Evolutionary conservation across 2,888 invertebrate species (phyloP).

Genomic region (Desoria tigrina): DNA sequence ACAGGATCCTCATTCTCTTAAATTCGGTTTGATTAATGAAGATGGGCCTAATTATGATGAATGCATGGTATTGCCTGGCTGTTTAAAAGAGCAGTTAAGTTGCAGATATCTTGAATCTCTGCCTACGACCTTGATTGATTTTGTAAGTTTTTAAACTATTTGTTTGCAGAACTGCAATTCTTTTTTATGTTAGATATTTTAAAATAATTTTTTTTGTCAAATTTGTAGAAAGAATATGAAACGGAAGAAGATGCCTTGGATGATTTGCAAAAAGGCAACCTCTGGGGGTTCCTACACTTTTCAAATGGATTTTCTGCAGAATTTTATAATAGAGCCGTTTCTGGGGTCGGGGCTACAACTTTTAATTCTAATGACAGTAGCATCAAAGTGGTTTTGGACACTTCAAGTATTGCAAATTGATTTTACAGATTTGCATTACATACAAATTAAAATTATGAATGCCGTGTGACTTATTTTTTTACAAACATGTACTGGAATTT

Average conservation of each 20-base stretch:
- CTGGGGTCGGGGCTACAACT: not conserved
- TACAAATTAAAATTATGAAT: no score
- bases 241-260: constrained; percentile 10
- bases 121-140: constrained; percentile 17
- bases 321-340: not conserved
- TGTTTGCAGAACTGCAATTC: not conserved
- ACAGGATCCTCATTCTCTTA: constrained; percentile 18
- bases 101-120: constrained; percentile 34
- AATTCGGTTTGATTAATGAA: constrained; percentile 30
- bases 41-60: constrained; percentile 15
- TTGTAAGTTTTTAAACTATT: constrained; percentile 16
- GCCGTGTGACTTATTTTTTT: no score
- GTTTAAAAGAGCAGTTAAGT: constrained; percentile 29
- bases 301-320: not conserved
- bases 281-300: not conserved
- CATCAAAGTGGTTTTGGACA: constrained; percentile 30
- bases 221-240: not conserved
- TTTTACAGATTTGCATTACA: no score
- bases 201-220: not conserved
- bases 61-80: constrained; percentile 28
- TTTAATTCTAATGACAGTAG: constrained; percentile 25
- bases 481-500: no score
- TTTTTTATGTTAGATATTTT: not conserved
- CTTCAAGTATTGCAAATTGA: constrained; percentile 25
- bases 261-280: constrained; percentile 1